Percentiles rank a stretch among this genome's conserved stretches.
These are phyloP conservation scores for Aphidius gifuensis DNA, from an alignment of 1,140 invertebrate genomes.

Conservation along the genomic window DNA sequence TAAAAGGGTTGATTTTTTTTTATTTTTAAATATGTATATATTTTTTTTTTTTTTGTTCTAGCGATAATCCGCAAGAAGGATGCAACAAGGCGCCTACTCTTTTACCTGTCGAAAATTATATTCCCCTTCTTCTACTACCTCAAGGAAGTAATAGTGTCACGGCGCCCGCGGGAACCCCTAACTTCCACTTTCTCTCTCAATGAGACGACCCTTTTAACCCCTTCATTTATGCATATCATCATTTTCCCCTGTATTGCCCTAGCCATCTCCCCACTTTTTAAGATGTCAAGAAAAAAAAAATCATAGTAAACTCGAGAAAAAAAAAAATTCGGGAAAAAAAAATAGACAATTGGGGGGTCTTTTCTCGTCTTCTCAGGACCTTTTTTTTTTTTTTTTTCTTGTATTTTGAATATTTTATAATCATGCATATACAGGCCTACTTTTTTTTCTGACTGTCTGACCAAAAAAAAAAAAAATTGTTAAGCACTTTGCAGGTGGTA, in stretches of 20 bases:
- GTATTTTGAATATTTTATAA: too few species aligned
- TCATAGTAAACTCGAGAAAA: background rate
- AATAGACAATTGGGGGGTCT: background rate
- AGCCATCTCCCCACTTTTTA: background rate
- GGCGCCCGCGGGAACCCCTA: background rate
- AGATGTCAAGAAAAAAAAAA: conserved; percentile 13
- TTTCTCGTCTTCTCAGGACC: background rate
- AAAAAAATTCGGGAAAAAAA: conserved; percentile 1
- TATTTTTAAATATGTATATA: background rate
- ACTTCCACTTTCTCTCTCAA: conserved; percentile 19
- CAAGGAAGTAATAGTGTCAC: background rate
- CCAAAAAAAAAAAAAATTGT: too few species aligned
- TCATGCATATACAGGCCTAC: too few species aligned
- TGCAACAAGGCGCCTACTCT: conserved; percentile 22
- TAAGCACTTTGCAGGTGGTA: too few species aligned
- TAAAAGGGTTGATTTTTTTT: conserved; percentile 17
- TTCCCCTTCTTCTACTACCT: too few species aligned
- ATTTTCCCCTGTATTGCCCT: background rate
- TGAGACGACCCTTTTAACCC: conserved; percentile 11
- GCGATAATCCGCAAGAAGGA: conserved; percentile 26
- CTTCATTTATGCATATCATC: conserved; percentile 15
- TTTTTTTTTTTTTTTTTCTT: background rate
- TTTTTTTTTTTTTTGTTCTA: conserved; percentile 25
- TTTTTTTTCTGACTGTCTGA: too few species aligned
- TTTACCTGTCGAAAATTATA: conserved; percentile 22